Conservation (phyloP, 2,888 invertebrate species). For the Diloba caeruleocephala region DNA sequence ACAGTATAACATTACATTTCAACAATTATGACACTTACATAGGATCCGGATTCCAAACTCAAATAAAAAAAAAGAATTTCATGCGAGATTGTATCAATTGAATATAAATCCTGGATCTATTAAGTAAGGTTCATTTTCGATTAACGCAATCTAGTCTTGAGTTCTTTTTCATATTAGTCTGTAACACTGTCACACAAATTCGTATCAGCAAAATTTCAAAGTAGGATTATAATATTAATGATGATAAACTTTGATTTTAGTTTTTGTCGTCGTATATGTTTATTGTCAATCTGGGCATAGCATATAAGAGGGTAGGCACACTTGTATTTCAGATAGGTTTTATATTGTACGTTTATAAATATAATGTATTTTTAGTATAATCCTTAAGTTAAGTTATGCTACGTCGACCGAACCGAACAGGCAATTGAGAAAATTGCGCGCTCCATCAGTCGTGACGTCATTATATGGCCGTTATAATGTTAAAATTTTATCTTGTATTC, state of each 20-base stretch:
- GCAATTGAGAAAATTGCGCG: background rate
- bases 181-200: too few species aligned
- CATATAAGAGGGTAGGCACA: slow-evolving; percentile 57
- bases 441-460: slow-evolving; percentile 15
- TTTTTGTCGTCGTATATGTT: slow-evolving; percentile 5
- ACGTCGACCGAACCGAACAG: slow-evolving; percentile 36
- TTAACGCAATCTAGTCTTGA: too few species aligned
- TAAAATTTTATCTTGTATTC: background rate
- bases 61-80: too few species aligned
- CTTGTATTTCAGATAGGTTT: slow-evolving; percentile 11
- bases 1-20: slow-evolving; percentile 2
- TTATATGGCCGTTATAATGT: slow-evolving; percentile 3
- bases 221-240: too few species aligned
- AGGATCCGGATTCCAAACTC: background rate
- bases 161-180: slow-evolving; percentile 9
- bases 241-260: background rate
- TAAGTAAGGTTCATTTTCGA: too few species aligned
- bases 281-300: slow-evolving; percentile 73
- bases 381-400: slow-evolving; percentile 26
- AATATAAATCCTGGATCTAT: too few species aligned
- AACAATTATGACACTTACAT: too few species aligned
- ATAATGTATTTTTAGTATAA: slow-evolving; percentile 32
- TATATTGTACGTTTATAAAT: slow-evolving; percentile 14
- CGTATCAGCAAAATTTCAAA: too few species aligned
- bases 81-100: too few species aligned